Conservation (phyloP, 1,140 invertebrate genomes). For the Listronotus bonariensis region DNA sequence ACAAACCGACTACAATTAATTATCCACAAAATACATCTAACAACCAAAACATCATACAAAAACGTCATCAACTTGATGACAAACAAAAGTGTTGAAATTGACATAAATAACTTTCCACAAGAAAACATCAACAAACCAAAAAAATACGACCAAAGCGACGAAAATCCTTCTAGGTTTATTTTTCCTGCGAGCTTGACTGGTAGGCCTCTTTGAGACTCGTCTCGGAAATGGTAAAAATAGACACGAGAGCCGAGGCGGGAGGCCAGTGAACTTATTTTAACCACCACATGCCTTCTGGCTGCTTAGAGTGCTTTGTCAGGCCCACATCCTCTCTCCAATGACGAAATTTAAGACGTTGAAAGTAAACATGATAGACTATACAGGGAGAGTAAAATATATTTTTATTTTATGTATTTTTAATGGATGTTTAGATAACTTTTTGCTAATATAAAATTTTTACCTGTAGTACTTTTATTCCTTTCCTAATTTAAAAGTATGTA, state of each 20-base stretch:
- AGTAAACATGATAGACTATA: slow-evolving; percentile 23
- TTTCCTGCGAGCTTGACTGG: slow-evolving; percentile 27
- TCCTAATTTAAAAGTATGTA: too few relatives aligned
- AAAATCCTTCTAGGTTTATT: slow-evolving; percentile 28
- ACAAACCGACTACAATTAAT: too few relatives aligned
- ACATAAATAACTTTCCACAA: too few relatives aligned
- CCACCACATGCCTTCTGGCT: slow-evolving; percentile 38
- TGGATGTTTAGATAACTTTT: too few relatives aligned
- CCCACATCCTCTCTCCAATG: slow-evolving; percentile 36
- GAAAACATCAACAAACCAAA: slow-evolving; percentile 1
- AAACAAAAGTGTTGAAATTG: too few relatives aligned
- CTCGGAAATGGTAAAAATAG: slow-evolving; percentile 38
- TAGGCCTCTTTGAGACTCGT: slow-evolving; percentile 27
- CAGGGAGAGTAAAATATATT: slow-evolving; percentile 9
- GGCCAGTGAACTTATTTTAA: slow-evolving; percentile 40
- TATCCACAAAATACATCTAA: too few relatives aligned
- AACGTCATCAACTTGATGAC: too few relatives aligned
- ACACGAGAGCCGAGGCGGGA: slow-evolving; percentile 30
- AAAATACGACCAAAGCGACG: slow-evolving; percentile 30
- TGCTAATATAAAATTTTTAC: too few relatives aligned
- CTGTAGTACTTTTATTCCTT: too few relatives aligned
- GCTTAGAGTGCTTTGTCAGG: slow-evolving; percentile 36
- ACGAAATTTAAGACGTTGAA: slow-evolving; percentile 28
- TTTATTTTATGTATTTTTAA: background rate
- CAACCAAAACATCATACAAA: too few relatives aligned